phyloP scores from a whole-genome alignment of 1,140 invertebrate species.

The Drosophila sechellia region DNA sequence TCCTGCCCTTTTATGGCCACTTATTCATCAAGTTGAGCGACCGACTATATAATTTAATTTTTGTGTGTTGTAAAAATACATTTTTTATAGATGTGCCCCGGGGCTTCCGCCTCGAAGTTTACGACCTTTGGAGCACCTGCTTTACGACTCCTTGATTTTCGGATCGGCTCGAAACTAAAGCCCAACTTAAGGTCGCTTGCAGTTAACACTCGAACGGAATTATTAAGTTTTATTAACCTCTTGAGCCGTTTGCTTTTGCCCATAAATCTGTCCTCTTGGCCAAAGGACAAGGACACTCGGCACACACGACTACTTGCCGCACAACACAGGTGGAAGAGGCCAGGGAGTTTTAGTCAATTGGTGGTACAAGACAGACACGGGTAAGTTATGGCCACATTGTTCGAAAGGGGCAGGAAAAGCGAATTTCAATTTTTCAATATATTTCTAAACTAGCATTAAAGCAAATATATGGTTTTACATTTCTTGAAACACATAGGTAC shows the following conservation, averaged over 20 bases:
- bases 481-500: too few relatives aligned
- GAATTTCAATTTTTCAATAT: neutral
- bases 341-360: constrained; percentile 53
- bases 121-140: constrained; percentile 31
- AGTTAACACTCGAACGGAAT: constrained; percentile 61
- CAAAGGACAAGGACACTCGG: constrained; percentile 52
- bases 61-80: constrained; percentile 73
- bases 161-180: constrained; percentile 2
- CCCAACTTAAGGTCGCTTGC: constrained; percentile 47
- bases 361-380: constrained; percentile 55
- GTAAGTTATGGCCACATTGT: constrained; percentile 70
- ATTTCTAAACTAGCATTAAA: too few relatives aligned
- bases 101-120: constrained; percentile 10
- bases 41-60: constrained; percentile 80
- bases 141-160: constrained; percentile 21
- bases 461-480: too few relatives aligned
- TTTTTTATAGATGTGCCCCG: constrained; percentile 68
- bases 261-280: constrained; percentile 58
- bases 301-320: constrained; percentile 29
- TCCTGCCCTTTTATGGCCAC: constrained; percentile 63
- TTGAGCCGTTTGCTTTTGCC: constrained; percentile 48
- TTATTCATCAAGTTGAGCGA: constrained; percentile 77
- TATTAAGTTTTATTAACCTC: constrained; percentile 76
- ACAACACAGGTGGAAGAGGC: constrained; percentile 7
- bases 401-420: neutral